Conservation (phyloP, 2,888 invertebrate species). For the Melanchra persicariae region DNA sequence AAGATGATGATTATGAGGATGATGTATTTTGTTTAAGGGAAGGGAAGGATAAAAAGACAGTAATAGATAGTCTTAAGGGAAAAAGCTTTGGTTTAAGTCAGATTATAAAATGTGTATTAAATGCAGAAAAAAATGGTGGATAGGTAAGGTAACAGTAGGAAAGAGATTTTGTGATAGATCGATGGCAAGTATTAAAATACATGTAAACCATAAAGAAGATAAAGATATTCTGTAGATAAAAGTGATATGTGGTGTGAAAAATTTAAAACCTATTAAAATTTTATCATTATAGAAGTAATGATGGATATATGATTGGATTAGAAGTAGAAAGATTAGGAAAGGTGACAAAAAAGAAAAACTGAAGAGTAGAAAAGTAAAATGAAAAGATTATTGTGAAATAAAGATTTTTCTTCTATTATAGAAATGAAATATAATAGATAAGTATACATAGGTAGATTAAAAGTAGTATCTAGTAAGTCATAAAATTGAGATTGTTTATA, state of each 20-base stretch:
- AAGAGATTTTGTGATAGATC: neutral
- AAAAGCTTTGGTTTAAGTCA: neutral
- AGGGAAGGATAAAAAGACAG: neutral
- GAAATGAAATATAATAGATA: neutral
- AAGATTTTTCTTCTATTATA: neutral
- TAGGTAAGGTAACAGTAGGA: neutral
- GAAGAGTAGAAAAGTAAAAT: constrained; percentile 8
- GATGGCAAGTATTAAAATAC: constrained; percentile 1
- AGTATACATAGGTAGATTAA: neutral
- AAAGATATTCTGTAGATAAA: neutral
- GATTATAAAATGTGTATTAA: neutral
- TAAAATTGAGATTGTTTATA: neutral
- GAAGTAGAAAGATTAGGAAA: neutral
- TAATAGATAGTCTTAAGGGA: constrained; percentile 5
- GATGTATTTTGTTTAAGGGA: neutral
- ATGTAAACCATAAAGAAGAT: neutral
- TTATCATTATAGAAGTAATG: too few relatives aligned
- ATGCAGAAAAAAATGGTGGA: neutral
- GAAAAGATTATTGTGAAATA: neutral
- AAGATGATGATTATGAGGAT: neutral
- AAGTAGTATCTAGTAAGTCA: neutral
- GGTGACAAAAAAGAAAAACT: neutral
- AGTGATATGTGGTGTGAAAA: neutral
- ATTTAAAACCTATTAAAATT: neutral
- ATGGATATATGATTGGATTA: too few relatives aligned